Base-by-base conservation (phyloP, 2,113 vertebrate species). In the Kryptolebias marmoratus region DNA sequence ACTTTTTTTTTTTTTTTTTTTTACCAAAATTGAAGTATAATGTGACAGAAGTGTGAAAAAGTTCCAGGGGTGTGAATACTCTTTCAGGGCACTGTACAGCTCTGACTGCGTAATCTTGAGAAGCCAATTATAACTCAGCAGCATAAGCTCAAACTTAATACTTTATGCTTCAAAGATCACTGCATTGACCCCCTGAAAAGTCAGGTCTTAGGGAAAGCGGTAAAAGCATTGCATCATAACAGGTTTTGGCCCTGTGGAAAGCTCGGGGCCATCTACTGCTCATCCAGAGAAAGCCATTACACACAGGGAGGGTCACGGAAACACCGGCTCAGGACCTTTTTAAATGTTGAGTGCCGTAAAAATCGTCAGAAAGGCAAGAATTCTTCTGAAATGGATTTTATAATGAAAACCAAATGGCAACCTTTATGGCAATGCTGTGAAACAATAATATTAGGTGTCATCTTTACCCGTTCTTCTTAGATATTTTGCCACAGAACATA, bases 161-260 rank as follows among this genome's bases (percentile, higher is more conserved):
- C 60, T 73, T 80, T 58, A 60, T 70, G 62, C 72, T 89, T 84
- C 60, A 78, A 74, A 77, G 75, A 67, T 47, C 73, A 71, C 61
- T 49, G 64, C 62, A 8, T 64, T 85, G 74, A 87, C 80, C 79
- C 81, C 67, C 70, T 77, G 70, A 80, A 86, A 90, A 83, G 77
- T 79, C 76, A 74, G 67, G 70, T 52, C 80, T 86, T 65, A 45
- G 73, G 64, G 80, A 82, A 53, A 75, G 73, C 64, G 74, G 68
- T 86, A 87, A 90, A 87, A 88, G 87, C 85, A 71, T 84, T 82
- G 76, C 80, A 75, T 81, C 74, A 74, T 79, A 79, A 74, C 75
- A 82, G 66, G 62, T 83, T 77, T 42, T 70, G 55, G 67, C 60
- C 73, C 65, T 60, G 15, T 66, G 50, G 66, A 81, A 47, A 66